A percentile compares a stretch with the other conserved stretches of the same genome.
Conservation (phyloP, 2,888 invertebrate genomes). For the Gari tellinella region DNA sequence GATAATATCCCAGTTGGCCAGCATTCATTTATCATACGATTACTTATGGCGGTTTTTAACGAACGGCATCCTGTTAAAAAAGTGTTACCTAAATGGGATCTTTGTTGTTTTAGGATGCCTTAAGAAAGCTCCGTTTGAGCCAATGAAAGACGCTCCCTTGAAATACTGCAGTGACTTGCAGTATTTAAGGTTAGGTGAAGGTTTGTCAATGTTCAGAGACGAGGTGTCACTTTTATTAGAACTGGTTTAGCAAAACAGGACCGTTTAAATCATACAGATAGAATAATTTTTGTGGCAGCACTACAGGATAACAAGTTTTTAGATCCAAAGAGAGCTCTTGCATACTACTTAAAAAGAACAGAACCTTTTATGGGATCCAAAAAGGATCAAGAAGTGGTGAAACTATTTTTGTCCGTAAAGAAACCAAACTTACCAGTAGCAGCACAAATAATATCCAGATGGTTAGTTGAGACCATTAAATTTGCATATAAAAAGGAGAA, state of each 20-base stretch:
- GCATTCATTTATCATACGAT: slow-evolving; percentile 26
- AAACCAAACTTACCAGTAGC: slow-evolving; percentile 27
- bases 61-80: slow-evolving; percentile 31
- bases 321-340: slow-evolving; percentile 41
- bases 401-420: too few relatives aligned
- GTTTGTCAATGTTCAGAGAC: slow-evolving; percentile 29
- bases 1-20: slow-evolving; percentile 27
- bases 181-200: slow-evolving; percentile 23
- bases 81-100: slow-evolving; percentile 41
- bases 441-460: slow-evolving; percentile 4
- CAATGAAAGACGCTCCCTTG: slow-evolving; percentile 21
- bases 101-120: slow-evolving; percentile 27
- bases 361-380: too few relatives aligned
- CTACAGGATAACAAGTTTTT: slow-evolving; percentile 21
- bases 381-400: too few relatives aligned
- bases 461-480: slow-evolving; percentile 8
- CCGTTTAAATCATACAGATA: slow-evolving; percentile 30
- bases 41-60: slow-evolving; percentile 38
- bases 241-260: slow-evolving; percentile 34
- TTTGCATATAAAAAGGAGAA: not conserved
- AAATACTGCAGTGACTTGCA: slow-evolving; percentile 31
- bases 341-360: too few relatives aligned
- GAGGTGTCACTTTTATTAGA: slow-evolving; percentile 33
- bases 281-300: slow-evolving; percentile 31
- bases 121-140: slow-evolving; percentile 34